Percentiles rank a stretch among this genome's conserved stretches.
Conservation (phyloP, 2,113 vertebrate species). For the Syngnathus floridae region DNA sequence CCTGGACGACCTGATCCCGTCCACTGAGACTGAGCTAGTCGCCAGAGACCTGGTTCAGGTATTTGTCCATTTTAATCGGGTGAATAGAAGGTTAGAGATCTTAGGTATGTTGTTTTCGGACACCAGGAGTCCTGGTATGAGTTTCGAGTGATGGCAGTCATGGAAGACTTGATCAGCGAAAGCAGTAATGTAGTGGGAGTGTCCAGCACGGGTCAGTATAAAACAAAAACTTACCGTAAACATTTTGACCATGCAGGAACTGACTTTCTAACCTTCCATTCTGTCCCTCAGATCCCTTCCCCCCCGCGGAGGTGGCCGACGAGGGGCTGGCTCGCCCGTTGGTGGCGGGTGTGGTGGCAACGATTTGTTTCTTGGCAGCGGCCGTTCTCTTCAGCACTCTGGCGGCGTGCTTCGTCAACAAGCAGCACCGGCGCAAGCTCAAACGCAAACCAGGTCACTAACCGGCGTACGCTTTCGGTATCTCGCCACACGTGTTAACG, state of each 20-base stretch:
- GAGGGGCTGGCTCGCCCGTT: constrained; percentile 93
- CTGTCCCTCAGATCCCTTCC: constrained; percentile 82
- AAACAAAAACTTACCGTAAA: not conserved
- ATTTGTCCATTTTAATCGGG: not conserved
- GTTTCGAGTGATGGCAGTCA: constrained; percentile 95
- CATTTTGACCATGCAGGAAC: not conserved
- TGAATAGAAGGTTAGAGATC: not conserved
- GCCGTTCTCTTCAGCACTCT: constrained; percentile 97
- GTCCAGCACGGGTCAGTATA: constrained; percentile 86
- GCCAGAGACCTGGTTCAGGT: constrained; percentile 96
- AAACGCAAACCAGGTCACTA: constrained; percentile 91
- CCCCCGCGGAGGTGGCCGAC: constrained; percentile 85
- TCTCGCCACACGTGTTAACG: constrained; percentile 8
- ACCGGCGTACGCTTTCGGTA: not conserved
- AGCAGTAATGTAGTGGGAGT: constrained; percentile 97
- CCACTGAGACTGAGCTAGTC: constrained; percentile 86
- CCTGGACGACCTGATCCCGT: constrained; percentile 84
- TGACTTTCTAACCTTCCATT: constrained; percentile 3
- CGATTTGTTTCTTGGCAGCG: constrained; percentile 96
- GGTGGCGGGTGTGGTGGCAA: constrained; percentile 94
- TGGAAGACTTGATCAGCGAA: constrained; percentile 98
- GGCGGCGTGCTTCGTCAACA: constrained; percentile 96
- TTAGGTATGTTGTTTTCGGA: constrained; percentile 14
- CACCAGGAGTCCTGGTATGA: constrained; percentile 95
- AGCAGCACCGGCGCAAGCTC: constrained; percentile 94